Conservation (phyloP, 2,113 vertebrate species). For the Macrotus californicus region DNA sequence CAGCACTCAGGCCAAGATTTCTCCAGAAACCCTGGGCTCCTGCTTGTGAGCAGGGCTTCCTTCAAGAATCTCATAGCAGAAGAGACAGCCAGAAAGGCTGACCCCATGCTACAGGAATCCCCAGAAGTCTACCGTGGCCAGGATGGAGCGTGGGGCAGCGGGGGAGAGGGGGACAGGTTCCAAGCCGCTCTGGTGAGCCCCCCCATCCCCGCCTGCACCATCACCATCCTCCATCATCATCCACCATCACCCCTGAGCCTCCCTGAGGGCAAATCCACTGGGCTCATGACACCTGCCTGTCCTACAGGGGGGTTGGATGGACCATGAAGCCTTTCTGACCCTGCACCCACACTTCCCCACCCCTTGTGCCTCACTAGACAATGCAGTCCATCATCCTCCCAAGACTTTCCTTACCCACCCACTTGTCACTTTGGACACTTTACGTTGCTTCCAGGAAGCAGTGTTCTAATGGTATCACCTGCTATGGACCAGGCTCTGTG, state of each 20-base stretch:
- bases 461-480: background rate
- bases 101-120: background rate
- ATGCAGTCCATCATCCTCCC: background rate
- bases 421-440: accelerated
- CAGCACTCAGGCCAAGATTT: background rate
- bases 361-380: background rate
- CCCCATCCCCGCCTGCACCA: too few relatives aligned
- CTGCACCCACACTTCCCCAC: too few relatives aligned
- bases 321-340: accelerated
- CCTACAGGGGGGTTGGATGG: accelerated
- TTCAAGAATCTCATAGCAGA: background rate
- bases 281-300: background rate
- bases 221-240: too few relatives aligned
- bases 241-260: background rate
- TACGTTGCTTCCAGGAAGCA: background rate
- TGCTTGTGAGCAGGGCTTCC: background rate
- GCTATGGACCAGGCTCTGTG: accelerated
- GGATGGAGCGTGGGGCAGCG: background rate
- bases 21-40: background rate
- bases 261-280: accelerated
- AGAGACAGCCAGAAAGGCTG: background rate
- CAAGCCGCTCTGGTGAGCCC: background rate
- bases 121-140: background rate
- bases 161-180: accelerated
- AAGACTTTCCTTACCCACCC: background rate